These are phyloP conservation scores for Pomacea canaliculata DNA, from an alignment of 2,888 invertebrate genomes.

Conservation along the genomic window DNA sequence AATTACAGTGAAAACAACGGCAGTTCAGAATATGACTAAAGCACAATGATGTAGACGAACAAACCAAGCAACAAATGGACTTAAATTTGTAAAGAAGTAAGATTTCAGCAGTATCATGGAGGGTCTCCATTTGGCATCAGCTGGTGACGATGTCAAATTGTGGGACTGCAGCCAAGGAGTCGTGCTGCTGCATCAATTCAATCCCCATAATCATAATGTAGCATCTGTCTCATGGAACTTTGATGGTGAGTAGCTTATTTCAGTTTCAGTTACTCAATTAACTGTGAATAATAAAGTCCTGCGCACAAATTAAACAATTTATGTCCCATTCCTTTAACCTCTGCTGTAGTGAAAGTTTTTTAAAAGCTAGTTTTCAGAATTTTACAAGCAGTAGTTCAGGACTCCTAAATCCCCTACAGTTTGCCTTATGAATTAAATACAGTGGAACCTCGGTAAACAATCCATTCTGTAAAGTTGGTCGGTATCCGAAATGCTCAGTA, in stretches of 20 bases:
- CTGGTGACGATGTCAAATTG: conserved; percentile 64
- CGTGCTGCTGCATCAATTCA: conserved; percentile 53
- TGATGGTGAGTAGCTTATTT: conserved; percentile 48
- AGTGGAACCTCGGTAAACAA: too few relatives aligned
- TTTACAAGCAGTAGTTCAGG: too few relatives aligned
- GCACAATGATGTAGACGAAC: too few relatives aligned
- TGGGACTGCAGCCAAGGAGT: conserved; percentile 58
- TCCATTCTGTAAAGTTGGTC: too few relatives aligned
- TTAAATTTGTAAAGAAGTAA: too few relatives aligned
- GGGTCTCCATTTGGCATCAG: conserved; percentile 53
- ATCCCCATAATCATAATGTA: conserved; percentile 59
- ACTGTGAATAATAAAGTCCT: background rate
- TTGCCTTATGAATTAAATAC: too few relatives aligned
- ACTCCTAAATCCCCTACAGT: too few relatives aligned
- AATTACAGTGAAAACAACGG: too few relatives aligned
- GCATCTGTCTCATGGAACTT: conserved; percentile 57
- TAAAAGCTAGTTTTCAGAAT: too few relatives aligned
- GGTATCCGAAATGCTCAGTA: too few relatives aligned
- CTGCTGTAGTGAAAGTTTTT: background rate
- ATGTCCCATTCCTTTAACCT: background rate
- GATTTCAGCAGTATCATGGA: conserved; percentile 13
- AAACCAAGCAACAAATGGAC: too few relatives aligned
- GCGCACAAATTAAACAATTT: background rate
- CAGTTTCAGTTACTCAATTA: background rate
- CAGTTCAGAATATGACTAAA: too few relatives aligned